Evolutionary conservation across 1,140 invertebrate species (phyloP), one percentile per base, ranked within the genome.

Genomic region (Leguminivora glycinivorella): DNA sequence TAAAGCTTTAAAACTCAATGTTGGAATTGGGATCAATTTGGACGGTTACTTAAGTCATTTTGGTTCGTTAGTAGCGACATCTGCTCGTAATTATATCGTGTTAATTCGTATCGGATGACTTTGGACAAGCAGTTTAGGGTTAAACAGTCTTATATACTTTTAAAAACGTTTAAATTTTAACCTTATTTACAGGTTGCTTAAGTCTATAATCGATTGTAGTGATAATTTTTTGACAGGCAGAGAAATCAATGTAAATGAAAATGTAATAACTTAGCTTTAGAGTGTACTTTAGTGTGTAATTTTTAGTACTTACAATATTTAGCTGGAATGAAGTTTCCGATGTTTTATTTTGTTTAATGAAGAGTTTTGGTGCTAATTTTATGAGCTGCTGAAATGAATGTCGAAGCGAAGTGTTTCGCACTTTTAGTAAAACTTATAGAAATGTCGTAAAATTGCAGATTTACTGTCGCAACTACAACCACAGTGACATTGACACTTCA

Each of bases 1-100:
- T 56, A 26, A 58, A 26, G 6, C 12, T 29, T 4, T 58, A 19
- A 5, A 1, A 9, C n/a, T 63, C n/a, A 63, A 63, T 26, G 58
- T 63, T 63, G 0, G 17, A 63, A 63, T 29, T 31, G 4, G 12
- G 7, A 17, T 31, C 14, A 14, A 29, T 10, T 34, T 4, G 6
- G 14, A 4, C 26, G 17, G 4, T 22, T n/a, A 63, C 17, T 63
- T 63, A 63, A 17, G 58, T 29, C 25, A 4, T 63, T 29, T 17
- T n/a, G 25, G 25, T 29, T 17, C 7, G 31, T 24, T 83, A 80
- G 72, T 73, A 81, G 70, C 43, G 70, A 75, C 83, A 85, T 85
- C 78, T 82, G 85, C 72, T 80, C 66, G 73, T 85, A 75, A 84
- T 84, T 82, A 84, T 81, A 81, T 81, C 75, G 76, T 76, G 72